phyloP scores from a whole-genome alignment of 2,888 invertebrate species.

The Yponomeuta malinellus region DNA sequence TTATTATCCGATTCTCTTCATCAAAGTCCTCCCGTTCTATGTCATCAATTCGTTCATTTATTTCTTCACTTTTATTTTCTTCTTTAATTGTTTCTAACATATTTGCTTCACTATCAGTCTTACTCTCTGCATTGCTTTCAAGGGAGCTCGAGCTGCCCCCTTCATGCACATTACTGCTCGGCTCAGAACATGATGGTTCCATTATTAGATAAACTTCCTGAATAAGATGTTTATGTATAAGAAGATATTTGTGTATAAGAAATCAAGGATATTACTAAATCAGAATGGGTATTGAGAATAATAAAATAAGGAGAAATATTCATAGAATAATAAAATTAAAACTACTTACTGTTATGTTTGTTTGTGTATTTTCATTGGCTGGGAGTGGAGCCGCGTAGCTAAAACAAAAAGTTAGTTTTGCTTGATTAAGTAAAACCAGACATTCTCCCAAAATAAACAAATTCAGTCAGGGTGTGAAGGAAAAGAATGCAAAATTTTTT shows the following conservation, averaged over 20 bases:
- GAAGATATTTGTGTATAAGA: neutral
- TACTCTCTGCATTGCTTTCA: constrained; percentile 47
- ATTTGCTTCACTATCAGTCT: constrained; percentile 46
- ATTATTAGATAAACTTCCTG: constrained; percentile 28
- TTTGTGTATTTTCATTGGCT: neutral
- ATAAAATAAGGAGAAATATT: neutral
- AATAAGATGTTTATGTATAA: neutral
- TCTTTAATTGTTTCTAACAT: constrained; percentile 9
- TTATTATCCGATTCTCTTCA: constrained; percentile 63
- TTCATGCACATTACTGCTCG: constrained; percentile 49
- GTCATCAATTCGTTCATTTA: constrained; percentile 49
- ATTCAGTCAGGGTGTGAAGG: too few relatives aligned
- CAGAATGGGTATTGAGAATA: neutral
- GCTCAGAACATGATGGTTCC: constrained; percentile 65
- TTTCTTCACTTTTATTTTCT: constrained; percentile 26
- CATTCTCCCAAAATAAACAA: too few relatives aligned
- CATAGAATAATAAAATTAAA: neutral
- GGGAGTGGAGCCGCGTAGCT: neutral
- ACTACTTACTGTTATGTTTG: neutral
- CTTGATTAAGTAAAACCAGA: neutral
- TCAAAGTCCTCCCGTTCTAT: constrained; percentile 66
- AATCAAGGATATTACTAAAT: neutral
- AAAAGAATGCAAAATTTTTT: too few relatives aligned
- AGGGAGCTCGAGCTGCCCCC: constrained; percentile 38
- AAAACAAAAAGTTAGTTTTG: neutral